These are phyloP conservation scores for Trochalopteron elliotii DNA, from an alignment of 2,113 vertebrate species.

Conservation along the genomic window DNA sequence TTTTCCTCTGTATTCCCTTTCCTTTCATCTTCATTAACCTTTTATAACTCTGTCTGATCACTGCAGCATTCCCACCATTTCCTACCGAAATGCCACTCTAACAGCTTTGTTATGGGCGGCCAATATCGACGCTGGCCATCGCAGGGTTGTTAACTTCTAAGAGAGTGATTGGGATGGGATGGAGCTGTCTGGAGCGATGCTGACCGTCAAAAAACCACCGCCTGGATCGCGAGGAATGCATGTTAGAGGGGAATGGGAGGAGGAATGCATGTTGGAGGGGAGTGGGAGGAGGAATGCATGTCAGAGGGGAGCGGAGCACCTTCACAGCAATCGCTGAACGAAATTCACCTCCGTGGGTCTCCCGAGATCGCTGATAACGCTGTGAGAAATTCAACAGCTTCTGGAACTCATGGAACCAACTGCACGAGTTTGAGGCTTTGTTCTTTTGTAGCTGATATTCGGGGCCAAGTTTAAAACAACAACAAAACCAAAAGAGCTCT, in stretches of 20 bases:
- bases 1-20: conserved; percentile 46
- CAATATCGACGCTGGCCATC: background rate
- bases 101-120: conserved; percentile 54
- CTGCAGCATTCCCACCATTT: conserved; percentile 38
- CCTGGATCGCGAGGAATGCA: background rate
- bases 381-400: conserved; percentile 32
- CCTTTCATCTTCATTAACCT: conserved; percentile 61
- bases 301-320: background rate
- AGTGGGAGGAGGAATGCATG: background rate
- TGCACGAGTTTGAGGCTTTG: background rate
- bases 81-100: conserved; percentile 10
- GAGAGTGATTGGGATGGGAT: conserved; percentile 12
- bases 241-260: background rate
- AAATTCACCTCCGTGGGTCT: background rate
- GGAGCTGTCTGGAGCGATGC: conserved; percentile 4
- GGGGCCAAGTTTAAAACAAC: conserved; percentile 11
- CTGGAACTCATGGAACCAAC: background rate
- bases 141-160: conserved; percentile 43
- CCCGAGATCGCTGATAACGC: background rate
- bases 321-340: background rate
- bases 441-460: background rate
- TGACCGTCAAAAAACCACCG: background rate
- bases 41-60: conserved; percentile 48
- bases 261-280: background rate
- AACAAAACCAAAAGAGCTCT: background rate